These are phyloP conservation scores for Pteruthius melanotis DNA, from an alignment of 2,113 vertebrate species.

Conservation along the genomic window DNA sequence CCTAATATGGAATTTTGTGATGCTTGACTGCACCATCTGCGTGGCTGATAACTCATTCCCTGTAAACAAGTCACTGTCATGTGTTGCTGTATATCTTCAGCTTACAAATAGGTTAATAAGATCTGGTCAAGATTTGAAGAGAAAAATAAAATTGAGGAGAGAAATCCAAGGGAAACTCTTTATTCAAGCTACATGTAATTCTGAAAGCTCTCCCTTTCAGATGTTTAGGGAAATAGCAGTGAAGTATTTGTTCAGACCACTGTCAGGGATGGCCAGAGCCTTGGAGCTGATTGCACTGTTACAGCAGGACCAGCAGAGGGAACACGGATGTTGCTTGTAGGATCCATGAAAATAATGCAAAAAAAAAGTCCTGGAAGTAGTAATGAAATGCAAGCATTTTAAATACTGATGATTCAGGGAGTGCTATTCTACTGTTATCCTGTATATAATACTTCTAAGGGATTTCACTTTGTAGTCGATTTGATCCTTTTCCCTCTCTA, in stretches of 20 bases:
- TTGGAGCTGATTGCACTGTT: background rate
- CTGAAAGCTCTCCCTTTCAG: background rate
- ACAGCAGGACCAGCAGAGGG: constrained; percentile 21
- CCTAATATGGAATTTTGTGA: background rate
- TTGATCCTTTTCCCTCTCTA: background rate
- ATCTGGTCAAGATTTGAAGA: background rate
- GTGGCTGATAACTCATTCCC: background rate
- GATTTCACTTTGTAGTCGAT: background rate
- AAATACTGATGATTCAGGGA: background rate
- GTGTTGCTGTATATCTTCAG: background rate
- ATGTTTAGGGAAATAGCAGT: background rate
- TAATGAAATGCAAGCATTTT: background rate
- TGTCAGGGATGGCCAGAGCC: background rate
- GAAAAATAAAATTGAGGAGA: background rate
- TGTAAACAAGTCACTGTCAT: background rate
- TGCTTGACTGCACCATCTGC: background rate
- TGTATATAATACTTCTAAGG: background rate
- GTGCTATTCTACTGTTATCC: background rate
- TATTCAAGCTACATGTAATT: background rate
- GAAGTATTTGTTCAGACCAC: background rate
- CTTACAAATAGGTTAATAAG: background rate
- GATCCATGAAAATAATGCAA: background rate
- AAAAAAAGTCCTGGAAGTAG: background rate
- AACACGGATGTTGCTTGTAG: background rate
- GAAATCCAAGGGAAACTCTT: background rate